Percentiles rank a stretch among this genome's conserved stretches.
Conservation (phyloP, 2,797 vertebrate species). For the Amazonetta brasiliensis region DNA sequence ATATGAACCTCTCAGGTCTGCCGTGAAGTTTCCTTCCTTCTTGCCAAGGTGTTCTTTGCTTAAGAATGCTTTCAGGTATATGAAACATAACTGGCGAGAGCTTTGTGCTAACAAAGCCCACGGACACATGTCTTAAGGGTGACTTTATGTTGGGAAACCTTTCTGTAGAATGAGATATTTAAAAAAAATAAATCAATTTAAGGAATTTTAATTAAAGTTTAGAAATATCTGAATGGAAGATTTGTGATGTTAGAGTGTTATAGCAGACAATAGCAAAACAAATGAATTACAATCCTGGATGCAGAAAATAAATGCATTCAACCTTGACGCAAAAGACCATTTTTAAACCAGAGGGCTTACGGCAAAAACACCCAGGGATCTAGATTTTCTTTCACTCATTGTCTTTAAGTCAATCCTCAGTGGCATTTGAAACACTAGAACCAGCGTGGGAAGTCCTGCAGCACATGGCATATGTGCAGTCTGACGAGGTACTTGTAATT, state of each 20-base stretch:
- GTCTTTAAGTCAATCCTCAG: background rate
- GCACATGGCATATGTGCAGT: background rate
- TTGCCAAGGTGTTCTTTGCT: background rate
- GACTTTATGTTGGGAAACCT: background rate
- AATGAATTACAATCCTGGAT: background rate
- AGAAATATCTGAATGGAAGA: background rate
- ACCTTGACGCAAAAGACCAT: background rate
- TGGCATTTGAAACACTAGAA: background rate
- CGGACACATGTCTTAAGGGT: background rate
- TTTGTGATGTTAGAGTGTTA: background rate
- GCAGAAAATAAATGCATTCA: background rate
- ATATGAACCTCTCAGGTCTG: background rate
- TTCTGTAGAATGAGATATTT: background rate
- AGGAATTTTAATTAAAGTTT: background rate
- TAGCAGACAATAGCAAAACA: background rate
- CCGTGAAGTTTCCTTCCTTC: background rate
- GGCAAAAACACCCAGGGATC: background rate
- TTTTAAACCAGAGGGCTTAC: background rate
- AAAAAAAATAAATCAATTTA: background rate
- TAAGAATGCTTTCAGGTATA: background rate
- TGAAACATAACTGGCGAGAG: background rate
- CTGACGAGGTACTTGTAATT: background rate
- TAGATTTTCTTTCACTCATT: background rate
- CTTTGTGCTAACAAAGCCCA: background rate
- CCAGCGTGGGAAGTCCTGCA: fast-evolving